Conservation (phyloP, 2,888 invertebrate species). For the Limnephilus lunatus region DNA sequence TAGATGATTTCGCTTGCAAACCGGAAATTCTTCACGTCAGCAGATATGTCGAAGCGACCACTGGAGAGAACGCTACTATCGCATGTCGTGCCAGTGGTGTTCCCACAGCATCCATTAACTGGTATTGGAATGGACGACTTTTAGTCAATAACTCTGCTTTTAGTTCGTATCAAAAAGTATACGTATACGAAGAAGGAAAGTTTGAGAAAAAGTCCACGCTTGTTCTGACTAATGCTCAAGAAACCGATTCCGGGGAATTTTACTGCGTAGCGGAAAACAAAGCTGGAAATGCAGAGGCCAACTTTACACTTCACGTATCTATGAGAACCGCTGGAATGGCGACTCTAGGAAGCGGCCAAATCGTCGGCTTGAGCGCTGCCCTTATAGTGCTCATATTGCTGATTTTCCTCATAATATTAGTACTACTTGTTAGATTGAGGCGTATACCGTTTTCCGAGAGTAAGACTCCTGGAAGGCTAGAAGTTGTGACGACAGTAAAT, state of each 20-base stretch:
- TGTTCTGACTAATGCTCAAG: conserved; percentile 88
- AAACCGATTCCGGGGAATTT: conserved; percentile 89
- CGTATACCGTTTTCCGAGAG: conserved; percentile 86
- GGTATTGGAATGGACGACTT: conserved; percentile 91
- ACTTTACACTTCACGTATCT: conserved; percentile 91
- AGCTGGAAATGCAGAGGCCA: conserved; percentile 91
- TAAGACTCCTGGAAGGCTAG: conserved; percentile 86
- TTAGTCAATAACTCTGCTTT: conserved; percentile 88
- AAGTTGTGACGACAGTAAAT: conserved; percentile 82
- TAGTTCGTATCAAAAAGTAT: conserved; percentile 86
- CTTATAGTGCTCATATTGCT: conserved; percentile 86
- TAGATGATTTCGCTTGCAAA: conserved; percentile 91
- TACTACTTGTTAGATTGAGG: conserved; percentile 85
- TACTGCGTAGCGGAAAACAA: conserved; percentile 94
- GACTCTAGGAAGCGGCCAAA: conserved; percentile 89
- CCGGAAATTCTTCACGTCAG: conserved; percentile 87
- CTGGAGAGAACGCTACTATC: conserved; percentile 91
- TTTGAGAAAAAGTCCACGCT: conserved; percentile 87
- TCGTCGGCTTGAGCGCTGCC: conserved; percentile 90
- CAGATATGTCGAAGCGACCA: conserved; percentile 86
- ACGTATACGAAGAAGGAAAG: conserved; percentile 86
- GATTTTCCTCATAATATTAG: conserved; percentile 78
- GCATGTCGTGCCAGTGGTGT: conserved; percentile 88
- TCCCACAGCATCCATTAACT: conserved; percentile 88
- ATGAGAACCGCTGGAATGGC: conserved; percentile 88